Evolutionary conservation across 1,140 invertebrate species (phyloP), one percentile per base, ranked within the genome.

Genomic region (Temnothorax nylanderi): DNA sequence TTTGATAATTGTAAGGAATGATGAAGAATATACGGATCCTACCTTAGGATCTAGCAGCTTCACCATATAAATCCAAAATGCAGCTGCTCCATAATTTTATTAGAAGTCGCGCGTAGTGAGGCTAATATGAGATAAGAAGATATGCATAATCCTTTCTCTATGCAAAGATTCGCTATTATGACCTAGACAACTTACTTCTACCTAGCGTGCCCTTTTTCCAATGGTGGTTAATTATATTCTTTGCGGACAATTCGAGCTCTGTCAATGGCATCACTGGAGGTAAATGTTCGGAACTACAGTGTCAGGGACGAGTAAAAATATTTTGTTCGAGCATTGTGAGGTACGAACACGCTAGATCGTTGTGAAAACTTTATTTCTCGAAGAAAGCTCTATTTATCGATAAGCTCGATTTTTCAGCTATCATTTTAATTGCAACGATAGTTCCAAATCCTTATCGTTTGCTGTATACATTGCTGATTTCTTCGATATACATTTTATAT

Each of bases 401-500:
- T 58, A 85, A 78, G 54, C 74, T 89, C 87, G 54, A 76, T 26
- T 65, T 26, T 65, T 89, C 80, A 60, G 89, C 69, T 81, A 78
- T 69, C 56, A 71, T 34, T 51, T 89, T 89, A 74, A 89, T 89
- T 81, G 65, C 75, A 58, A 80, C 81, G 67, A 81, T 75, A 86
- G 58, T 71, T 65, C 21, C 58, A 56, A 76, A 76, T 10, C 16
- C 47, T 67, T 64, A 60, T 41, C 37, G 0, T 65, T 51, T 11
- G 21, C 21, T 32, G 56, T 32, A 60, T 11, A 60, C 26, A 41
- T 60, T 49, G 26, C 32, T 75, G 18, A 84, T 56, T 86, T 62
- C 21, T 89, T 67, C 11, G 13, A 56, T 11, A 49, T 62, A 69
- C 72, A 18, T 76, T 77, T 78, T 51, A 74, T 37, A 87, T 51